phyloP scores from a whole-genome alignment of 2,113 vertebrate species.

The Ailurus styani region DNA sequence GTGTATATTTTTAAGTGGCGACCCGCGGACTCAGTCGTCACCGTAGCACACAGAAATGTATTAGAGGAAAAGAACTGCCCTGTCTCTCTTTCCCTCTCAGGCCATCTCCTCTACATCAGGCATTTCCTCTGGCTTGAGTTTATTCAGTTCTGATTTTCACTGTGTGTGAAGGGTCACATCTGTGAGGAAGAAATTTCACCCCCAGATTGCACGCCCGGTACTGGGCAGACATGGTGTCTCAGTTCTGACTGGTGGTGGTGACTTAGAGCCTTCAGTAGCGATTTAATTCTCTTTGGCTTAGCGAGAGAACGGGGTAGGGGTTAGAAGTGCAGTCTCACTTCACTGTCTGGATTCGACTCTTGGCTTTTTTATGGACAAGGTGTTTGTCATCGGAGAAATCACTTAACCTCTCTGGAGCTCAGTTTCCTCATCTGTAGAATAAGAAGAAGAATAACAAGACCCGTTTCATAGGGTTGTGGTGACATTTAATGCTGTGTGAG shows the following conservation, averaged over 20 bases:
- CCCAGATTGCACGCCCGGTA: not conserved
- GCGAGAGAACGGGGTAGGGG: not conserved
- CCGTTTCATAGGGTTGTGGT: not conserved
- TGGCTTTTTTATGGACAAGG: not conserved
- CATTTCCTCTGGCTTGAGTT: not conserved
- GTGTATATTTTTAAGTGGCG: not conserved
- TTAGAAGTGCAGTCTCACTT: not conserved
- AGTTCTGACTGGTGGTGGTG: not conserved
- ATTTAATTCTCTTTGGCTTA: not conserved
- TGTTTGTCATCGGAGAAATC: not conserved
- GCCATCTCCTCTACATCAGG: not conserved
- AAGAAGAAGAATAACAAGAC: not conserved
- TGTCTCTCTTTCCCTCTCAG: not conserved
- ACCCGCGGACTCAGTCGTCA: not conserved
- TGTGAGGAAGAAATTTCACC: not conserved
- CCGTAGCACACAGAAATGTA: not conserved
- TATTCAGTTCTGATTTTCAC: not conserved
- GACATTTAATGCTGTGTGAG: not conserved
- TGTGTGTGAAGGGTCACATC: not conserved
- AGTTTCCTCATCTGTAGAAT: not conserved
- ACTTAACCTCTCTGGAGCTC: not conserved
- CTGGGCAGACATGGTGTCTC: not conserved
- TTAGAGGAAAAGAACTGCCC: not conserved
- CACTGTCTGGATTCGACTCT: not conserved
- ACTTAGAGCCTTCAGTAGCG: not conserved